Percentiles rank a stretch among this genome's conserved stretches.
These are phyloP conservation scores for Poecilia velifera DNA, from an alignment of 2,797 vertebrate genomes.

Conservation along the genomic window DNA sequence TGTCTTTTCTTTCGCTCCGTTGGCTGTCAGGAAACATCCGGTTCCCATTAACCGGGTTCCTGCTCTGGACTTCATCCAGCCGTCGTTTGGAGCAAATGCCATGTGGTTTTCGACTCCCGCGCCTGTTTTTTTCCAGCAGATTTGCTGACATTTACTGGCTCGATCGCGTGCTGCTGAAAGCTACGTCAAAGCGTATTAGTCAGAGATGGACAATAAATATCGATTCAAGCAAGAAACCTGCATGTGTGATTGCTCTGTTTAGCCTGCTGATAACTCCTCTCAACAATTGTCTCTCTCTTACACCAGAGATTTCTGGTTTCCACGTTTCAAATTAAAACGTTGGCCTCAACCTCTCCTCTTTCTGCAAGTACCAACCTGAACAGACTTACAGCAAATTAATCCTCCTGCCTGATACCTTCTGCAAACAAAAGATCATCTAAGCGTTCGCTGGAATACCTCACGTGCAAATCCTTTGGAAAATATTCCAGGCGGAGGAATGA, in stretches of 20 bases:
- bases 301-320: background rate
- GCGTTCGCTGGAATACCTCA: background rate
- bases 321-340: background rate
- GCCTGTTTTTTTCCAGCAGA: conserved; percentile 26
- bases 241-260: background rate
- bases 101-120: conserved; percentile 1
- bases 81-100: conserved; percentile 23
- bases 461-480: background rate
- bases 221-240: conserved; percentile 1
- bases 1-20: conserved; percentile 4
- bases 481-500: background rate
- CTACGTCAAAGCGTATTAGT: conserved; percentile 23
- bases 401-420: background rate
- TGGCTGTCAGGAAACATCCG: conserved; percentile 38
- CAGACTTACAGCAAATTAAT: background rate
- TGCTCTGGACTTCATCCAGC: conserved; percentile 30
- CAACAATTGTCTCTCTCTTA: background rate
- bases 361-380: background rate
- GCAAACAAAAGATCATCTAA: background rate
- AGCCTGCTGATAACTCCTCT: background rate
- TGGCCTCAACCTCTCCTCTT: background rate
- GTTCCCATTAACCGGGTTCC: conserved; percentile 32
- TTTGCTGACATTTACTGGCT: conserved; percentile 32
- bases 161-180: conserved; percentile 16
- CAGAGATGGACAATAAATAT: conserved; percentile 12